Evolutionary conservation across 2,113 vertebrate genomes (phyloP).

Genomic region (Crotalus helleri): DNA sequence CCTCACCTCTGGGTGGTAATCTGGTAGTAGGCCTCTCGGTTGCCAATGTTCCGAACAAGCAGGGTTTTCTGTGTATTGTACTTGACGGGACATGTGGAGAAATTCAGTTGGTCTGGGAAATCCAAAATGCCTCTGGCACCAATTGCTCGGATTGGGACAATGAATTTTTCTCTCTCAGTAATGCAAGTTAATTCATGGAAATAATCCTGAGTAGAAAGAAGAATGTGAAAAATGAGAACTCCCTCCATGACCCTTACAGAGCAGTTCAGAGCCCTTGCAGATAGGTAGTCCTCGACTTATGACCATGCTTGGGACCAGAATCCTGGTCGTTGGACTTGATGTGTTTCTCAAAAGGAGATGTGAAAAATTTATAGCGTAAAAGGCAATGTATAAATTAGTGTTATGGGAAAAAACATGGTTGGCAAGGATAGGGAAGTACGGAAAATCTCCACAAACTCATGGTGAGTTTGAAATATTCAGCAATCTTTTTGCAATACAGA

Average conservation of each 20-base stretch:
- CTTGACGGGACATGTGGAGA: constrained; percentile 78
- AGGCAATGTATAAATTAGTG: background rate
- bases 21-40: constrained; percentile 71
- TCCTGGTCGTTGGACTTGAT: background rate
- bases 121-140: constrained; percentile 79
- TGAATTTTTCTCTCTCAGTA: constrained; percentile 78
- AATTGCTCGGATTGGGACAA: constrained; percentile 78
- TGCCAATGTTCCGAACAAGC: constrained; percentile 77
- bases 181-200: constrained; percentile 74
- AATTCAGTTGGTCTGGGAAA: constrained; percentile 79
- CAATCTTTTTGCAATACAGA: background rate
- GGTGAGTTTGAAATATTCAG: background rate
- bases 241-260: background rate
- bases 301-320: background rate
- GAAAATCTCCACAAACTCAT: background rate
- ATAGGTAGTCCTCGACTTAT: background rate
- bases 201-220: constrained; percentile 76
- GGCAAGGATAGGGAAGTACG: background rate
- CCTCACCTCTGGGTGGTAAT: constrained; percentile 73
- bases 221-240: background rate
- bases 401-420: background rate
- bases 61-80: constrained; percentile 74
- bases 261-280: background rate
- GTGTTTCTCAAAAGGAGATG: background rate
- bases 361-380: background rate